Evolutionary conservation across 2,797 vertebrate genomes (phyloP), one percentile per base, ranked within the genome.

Genomic region (Gallinago stenura): DNA sequence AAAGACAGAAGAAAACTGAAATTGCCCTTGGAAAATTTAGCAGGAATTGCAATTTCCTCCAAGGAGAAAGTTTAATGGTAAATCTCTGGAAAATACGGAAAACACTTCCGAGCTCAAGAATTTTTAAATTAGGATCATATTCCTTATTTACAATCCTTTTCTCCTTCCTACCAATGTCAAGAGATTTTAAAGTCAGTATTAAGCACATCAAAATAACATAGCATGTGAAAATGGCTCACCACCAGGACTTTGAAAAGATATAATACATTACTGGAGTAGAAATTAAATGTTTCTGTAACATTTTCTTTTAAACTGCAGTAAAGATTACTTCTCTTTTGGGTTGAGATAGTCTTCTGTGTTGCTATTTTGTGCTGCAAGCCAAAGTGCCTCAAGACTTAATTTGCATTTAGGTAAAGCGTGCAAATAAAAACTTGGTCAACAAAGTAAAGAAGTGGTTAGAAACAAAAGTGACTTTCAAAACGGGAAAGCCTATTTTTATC

Each of bases 321-420:
- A 77, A 12, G 10, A 41, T 73, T 54, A 62, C 57, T 94, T 89
- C 75, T 89, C 28, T 70, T 93, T 79, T 48, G 71, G n/a, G 19
- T 8, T 87, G 51, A 93, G 39, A 54, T 4, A 69, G 12, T 56
- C 20, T 69, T 20, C 28, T 37, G 37, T 58, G 89, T 70, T 89
- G 62, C 81, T 93, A 56, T 93, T 85, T 84, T 50, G 56, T 82
- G 39, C 51, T 60, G 9, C n/a, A 39, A 91, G 51, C n/a, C 81
- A 83, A 91, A 95, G 72, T 62, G 68, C 51, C 31, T 87, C 71
- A 77, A 65, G 78, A 70, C 22, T 62, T 70, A 39, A 91, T 95
- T 83, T 96, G 82, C 89, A 93, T 95, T 87, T 91, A 79, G 58
- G 89, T 87, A 80, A 85, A 89, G 53, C 12, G 25, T 86, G 39